Percentiles rank a stretch among this genome's conserved stretches.
Evolutionary conservation across 2,797 vertebrate species (phyloP).

Genomic region (Champsocephalus esox): DNA sequence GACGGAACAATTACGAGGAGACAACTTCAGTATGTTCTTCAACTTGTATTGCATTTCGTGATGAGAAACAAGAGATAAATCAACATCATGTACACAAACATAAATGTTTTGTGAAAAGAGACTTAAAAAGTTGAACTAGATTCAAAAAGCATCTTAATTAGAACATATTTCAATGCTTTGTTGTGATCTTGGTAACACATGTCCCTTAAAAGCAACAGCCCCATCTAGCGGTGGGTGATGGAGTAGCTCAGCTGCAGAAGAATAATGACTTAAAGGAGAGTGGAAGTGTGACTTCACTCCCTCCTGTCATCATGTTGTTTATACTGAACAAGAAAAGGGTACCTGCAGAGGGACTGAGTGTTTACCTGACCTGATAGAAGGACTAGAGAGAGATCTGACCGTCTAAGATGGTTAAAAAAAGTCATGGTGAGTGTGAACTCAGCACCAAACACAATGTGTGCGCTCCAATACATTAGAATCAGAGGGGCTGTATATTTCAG

Average conservation of each 20-base stretch:
- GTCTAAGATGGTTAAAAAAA: conserved; percentile 43
- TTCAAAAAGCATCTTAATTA: conserved; percentile 32
- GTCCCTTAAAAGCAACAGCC: conserved; percentile 1
- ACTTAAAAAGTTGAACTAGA: conserved; percentile 30
- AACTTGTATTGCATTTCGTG: conserved; percentile 73
- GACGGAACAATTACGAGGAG: conserved; percentile 57
- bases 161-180: conserved; percentile 28
- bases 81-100: conserved; percentile 2
- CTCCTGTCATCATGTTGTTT: conserved; percentile 17
- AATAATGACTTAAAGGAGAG: neutral
- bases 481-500: conserved; percentile 48
- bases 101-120: conserved; percentile 18
- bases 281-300: neutral
- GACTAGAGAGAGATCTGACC: conserved; percentile 1
- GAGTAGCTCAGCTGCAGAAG: conserved; percentile 1
- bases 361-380: conserved; percentile 30
- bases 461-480: conserved; percentile 53
- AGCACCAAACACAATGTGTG: conserved; percentile 76
- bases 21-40: conserved; percentile 61
- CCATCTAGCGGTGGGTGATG: conserved; percentile 12
- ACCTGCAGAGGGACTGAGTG: conserved; percentile 12
- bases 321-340: conserved; percentile 5
- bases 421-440: conserved; percentile 67
- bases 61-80: conserved; percentile 22
- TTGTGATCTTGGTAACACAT: conserved; percentile 33